These are phyloP conservation scores for Phortica okadai DNA, from an alignment of 2,888 invertebrate genomes.

Conservation along the genomic window DNA sequence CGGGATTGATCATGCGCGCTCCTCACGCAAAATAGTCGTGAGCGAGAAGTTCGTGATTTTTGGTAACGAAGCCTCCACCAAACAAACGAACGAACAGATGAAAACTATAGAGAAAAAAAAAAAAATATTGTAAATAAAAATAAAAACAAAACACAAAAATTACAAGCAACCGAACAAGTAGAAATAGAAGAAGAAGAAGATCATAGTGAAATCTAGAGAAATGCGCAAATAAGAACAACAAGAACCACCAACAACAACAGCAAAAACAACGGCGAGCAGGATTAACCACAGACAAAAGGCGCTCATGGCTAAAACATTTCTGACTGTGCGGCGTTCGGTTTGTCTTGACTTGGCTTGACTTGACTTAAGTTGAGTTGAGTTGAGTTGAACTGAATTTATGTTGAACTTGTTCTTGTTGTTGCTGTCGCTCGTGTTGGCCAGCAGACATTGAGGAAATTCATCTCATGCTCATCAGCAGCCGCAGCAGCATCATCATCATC, in stretches of 20 bases:
- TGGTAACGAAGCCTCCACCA: slow-evolving; percentile 71
- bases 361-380: no score
- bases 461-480: background rate
- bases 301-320: background rate
- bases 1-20: slow-evolving; percentile 74
- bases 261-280: background rate
- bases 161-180: background rate
- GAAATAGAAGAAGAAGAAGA: background rate
- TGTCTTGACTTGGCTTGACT: background rate
- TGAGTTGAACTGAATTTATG: background rate
- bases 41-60: slow-evolving; percentile 77
- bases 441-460: slow-evolving; percentile 1
- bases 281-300: background rate
- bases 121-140: background rate
- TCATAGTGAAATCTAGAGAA: background rate
- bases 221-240: background rate
- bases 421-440: background rate
- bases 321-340: background rate
- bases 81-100: background rate
- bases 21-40: slow-evolving; percentile 77
- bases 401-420: background rate
- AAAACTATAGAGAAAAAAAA: background rate
- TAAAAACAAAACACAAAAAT: background rate
- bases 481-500: slow-evolving; percentile 3
- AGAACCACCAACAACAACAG: background rate